Percentiles rank a stretch among this genome's conserved stretches.
These are phyloP conservation scores for Paratilapia polleni DNA, from an alignment of 2,113 vertebrate species.

Conservation along the genomic window DNA sequence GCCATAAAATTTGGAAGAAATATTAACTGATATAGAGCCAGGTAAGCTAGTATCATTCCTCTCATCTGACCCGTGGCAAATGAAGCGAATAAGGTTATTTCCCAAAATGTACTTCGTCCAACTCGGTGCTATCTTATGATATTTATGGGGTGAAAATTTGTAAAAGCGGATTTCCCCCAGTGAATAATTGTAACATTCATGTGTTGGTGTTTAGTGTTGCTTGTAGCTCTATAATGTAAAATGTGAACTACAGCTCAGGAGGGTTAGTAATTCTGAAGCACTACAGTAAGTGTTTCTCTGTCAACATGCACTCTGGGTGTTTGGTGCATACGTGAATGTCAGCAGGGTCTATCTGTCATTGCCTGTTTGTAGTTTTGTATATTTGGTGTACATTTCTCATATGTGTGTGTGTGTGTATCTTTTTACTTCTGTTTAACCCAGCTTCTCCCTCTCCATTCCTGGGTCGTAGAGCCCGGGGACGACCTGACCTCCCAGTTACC, in stretches of 20 bases:
- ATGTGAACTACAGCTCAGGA: neutral
- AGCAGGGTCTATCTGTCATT: neutral
- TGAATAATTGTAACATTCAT: neutral
- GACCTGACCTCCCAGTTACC: constrained; percentile 71
- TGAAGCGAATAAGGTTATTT: too few species aligned
- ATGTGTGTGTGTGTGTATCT: neutral
- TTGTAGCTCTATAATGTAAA: neutral
- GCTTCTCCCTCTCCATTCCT: neutral
- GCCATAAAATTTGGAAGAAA: too few species aligned
- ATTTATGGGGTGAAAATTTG: neutral
- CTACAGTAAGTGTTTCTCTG: neutral
- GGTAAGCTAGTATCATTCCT: too few species aligned
- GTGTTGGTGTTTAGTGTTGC: neutral
- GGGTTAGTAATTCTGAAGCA: neutral
- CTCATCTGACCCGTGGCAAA: too few species aligned
- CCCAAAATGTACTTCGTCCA: too few species aligned
- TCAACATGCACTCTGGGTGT: neutral
- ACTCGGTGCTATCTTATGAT: too few species aligned
- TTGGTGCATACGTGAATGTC: neutral
- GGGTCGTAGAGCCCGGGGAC: constrained; percentile 36
- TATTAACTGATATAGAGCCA: too few species aligned
- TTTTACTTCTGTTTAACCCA: neutral
- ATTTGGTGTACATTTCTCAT: neutral
- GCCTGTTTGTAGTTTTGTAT: neutral
- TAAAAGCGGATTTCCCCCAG: neutral